Base-by-base conservation (phyloP, 2,797 vertebrate genomes). In the Myiotriccus ornatus region DNA sequence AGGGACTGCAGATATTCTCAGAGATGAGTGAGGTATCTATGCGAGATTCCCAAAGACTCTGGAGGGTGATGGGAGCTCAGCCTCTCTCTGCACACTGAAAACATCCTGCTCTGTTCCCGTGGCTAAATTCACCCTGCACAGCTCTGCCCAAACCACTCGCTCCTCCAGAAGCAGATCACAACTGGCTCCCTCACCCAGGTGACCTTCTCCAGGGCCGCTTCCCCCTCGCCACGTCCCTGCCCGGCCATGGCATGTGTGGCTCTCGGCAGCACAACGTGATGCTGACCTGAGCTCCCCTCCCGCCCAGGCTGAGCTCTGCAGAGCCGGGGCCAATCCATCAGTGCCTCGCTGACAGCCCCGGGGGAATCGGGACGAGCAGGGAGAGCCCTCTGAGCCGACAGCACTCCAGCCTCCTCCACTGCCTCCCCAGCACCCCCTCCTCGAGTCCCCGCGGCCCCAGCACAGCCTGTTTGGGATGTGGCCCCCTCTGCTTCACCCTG, bases 261-360 rank as follows among this genome's bases (percentile, higher is more conserved):
- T 46, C 75, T 57, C 1, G 41, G 50, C 75, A 86, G 73, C 62
- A 59, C 93, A 91, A 73, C 20, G 23, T 94, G 89, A 84, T 0
- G 2, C 49, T 95, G 92, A 60, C 94, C 87, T 28, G 64, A 85
- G 71, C 82, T 94, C n/a, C 50, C 94, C 83, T 88, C 37, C 34
- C 0, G 3, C 37, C 1, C 46, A 5, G 21, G 59, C 80, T 50
- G 59, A 62, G 81, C 69, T 57, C 12, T 0, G 3, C 68, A 12
- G 41, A 59, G 59, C 91, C 4, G 13, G 63, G 84, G 49, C 57
- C 50, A 8, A 65, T 22, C 39, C 60, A 24, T 14, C 50, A 34
- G 64, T 3, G 2, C 75, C 68, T 84, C 46, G 46, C 32, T 87
- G 94, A 64, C 39, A 69, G n/a, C 84, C 78, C 87, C 7, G 0